A percentile compares a stretch with the other conserved stretches of the same genome.
These are phyloP conservation scores for Brassicogethes aeneus DNA, from an alignment of 2,888 invertebrate species.

Conservation along the genomic window DNA sequence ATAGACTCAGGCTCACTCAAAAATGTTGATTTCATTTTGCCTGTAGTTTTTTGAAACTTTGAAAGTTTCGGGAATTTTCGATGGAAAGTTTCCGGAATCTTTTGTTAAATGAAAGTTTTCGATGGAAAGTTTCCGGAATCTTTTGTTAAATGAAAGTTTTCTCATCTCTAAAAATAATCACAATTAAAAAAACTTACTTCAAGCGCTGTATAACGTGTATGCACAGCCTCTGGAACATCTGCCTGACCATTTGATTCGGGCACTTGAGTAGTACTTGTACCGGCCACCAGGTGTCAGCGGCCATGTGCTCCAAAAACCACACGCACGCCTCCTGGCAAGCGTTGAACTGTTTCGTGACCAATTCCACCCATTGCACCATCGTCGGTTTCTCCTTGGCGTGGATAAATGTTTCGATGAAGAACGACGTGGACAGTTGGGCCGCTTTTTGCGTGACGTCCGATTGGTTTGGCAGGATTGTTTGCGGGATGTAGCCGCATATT, in stretches of 20 bases:
- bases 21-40: too few relatives aligned
- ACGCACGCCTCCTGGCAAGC: slow-evolving; percentile 81
- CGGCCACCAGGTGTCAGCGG: slow-evolving; percentile 91
- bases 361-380: slow-evolving; percentile 94
- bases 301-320: slow-evolving; percentile 91
- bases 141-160: too few relatives aligned
- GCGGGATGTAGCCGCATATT: slow-evolving; percentile 88
- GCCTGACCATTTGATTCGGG: slow-evolving; percentile 93
- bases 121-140: too few relatives aligned
- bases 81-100: too few relatives aligned
- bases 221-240: slow-evolving; percentile 92
- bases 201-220: slow-evolving; percentile 91
- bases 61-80: too few relatives aligned
- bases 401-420: slow-evolving; percentile 93
- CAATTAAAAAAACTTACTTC: too few relatives aligned
- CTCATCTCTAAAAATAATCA: too few relatives aligned
- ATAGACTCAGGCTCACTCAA: too few relatives aligned
- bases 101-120: too few relatives aligned
- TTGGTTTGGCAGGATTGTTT: slow-evolving; percentile 68
- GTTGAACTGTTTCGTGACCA: slow-evolving; percentile 90
- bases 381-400: slow-evolving; percentile 97
- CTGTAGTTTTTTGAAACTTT: too few relatives aligned
- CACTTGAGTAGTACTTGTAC: slow-evolving; percentile 87
- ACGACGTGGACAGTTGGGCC: slow-evolving; percentile 82
- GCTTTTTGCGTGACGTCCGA: slow-evolving; percentile 78